A percentile compares a stretch with the other conserved stretches of the same genome.
phyloP scores from a whole-genome alignment of 2,113 vertebrate species.

The Hydrochoerus hydrochaeris region DNA sequence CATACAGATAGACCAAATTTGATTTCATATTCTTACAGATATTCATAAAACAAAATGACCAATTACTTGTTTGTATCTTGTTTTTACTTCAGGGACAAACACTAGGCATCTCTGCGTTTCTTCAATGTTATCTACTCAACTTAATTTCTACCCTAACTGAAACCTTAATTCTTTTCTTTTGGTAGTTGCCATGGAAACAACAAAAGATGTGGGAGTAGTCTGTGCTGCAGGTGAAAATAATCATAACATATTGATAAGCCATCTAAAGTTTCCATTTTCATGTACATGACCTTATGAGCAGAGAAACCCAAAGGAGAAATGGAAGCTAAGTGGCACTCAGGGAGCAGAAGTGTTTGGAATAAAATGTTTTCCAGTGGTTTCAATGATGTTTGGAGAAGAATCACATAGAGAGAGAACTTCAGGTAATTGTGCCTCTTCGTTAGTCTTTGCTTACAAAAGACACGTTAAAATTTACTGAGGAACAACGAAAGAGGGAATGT shows the following conservation, averaged over 20 bases:
- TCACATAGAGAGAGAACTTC: not conserved
- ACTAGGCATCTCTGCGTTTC: not conserved
- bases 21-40: not conserved
- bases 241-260: constrained; percentile 75
- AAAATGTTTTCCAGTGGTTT: constrained; percentile 11
- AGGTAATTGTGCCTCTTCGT: not conserved
- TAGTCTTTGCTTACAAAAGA: not conserved
- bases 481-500: not conserved
- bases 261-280: constrained; percentile 60
- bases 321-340: not conserved
- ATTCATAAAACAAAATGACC: constrained; percentile 46
- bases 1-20: not conserved
- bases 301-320: not conserved
- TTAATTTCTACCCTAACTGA: constrained; percentile 57
- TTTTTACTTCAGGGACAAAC: constrained; percentile 64
- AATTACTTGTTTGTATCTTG: constrained; percentile 31
- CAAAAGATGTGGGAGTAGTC: constrained; percentile 39
- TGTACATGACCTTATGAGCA: constrained; percentile 37
- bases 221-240: constrained; percentile 68
- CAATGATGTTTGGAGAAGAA: not conserved
- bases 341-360: constrained; percentile 1
- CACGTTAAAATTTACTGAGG: constrained; percentile 2
- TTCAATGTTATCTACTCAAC: constrained; percentile 46
- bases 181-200: constrained; percentile 71
- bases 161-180: constrained; percentile 66